Evolutionary conservation across 2,797 vertebrate species (phyloP), one percentile per base, ranked within the genome.

Genomic region (Myotis pilosus): DNA sequence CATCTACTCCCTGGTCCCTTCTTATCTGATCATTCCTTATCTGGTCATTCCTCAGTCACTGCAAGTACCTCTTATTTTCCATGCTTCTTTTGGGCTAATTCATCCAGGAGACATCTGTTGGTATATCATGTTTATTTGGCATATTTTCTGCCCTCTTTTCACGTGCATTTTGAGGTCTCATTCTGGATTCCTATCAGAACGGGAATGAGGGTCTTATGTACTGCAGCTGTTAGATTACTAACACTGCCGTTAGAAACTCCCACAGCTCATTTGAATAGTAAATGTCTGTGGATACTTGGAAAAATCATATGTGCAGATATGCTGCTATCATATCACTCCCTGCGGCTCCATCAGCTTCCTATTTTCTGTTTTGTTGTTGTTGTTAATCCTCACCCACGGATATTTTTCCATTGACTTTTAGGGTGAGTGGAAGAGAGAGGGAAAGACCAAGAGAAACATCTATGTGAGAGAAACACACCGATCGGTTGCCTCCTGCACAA

Each of bases 291-390:
- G 53, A 44, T 71, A 72, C 92, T 51, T 94, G 64, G 51, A 79
- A 92, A 82, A 75, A 71, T 72, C 71, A 76, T 71, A 53, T 62
- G 69, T 75, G 51, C 71, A 82, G 91, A 69, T 78, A 88, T n/a
- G 33, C 74, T 71, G 28, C 36, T 91, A 47, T 89, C 72, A 33
- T 55, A 82, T 57, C 57, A 41, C 30, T 91, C 51, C 19, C 20
- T 49, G 69, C 71, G 69, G 51, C 79, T 66, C 41, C 17, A 33
- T 82, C 16, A 51, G 47, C 64, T 92, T 95, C 57, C 68, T 93
- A 68, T 69, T 89, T 87, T 51, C 25, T 86, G 66, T 78, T 88
- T 75, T 28, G 68, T 30, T 30, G 28, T 60, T 57, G 55, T 15
- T 62, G 60, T 62, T 62, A 30, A 62, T 62, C 57, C 57, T 60